Base-by-base conservation (phyloP, 2,888 invertebrate species). In the Noctuana brunneofusca region DNA sequence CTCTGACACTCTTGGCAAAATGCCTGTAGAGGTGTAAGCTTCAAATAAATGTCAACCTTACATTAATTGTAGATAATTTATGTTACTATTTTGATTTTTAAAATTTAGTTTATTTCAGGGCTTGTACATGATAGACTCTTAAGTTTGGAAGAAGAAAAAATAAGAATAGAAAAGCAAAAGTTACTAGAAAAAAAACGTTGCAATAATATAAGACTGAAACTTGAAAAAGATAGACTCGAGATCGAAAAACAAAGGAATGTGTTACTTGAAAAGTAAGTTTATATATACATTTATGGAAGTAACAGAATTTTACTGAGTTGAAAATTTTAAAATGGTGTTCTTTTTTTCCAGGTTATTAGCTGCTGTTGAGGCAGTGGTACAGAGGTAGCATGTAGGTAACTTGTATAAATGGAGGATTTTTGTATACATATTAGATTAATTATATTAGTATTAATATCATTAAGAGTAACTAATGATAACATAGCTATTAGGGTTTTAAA, bases 181-280 rank as follows among this genome's bases (percentile, higher is more conserved):
- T 74, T 84, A 14, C 69, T 84, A 32, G 84, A 84, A 66, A 84
- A 84, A 64, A 84, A 84, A 66, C 73, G 84, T n/a, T 83, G 83
- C 65, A 84, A 84, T 65, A 84, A 84, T 73, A 78, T 84, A 66
- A 80, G 76, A 72, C 74, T 84, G 20, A 84, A 84, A 74, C 75
- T 84, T 56, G 83, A 84, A 66, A 84, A 76, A 68, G 84, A 84
- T 54, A 78, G 79, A 71, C 75, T 84, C 30, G 84, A 84, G 53
- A 76, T 84, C 66, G 84, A 84, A 71, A 80, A 73, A 63, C 83
- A 84, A 64, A 79, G 83, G 64, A 84, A 84, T 75, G 64, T 71
- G 8, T 70, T 84, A 64, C 71, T 84, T 63, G 84, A 84, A 69
- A 84, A 84, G 84, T 84, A 75, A 68, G 78, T 71, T 30, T 18